A percentile compares a stretch with the other conserved stretches of the same genome.
phyloP scores from a whole-genome alignment of 2,113 vertebrate genomes.

The Podilymbus podiceps region DNA sequence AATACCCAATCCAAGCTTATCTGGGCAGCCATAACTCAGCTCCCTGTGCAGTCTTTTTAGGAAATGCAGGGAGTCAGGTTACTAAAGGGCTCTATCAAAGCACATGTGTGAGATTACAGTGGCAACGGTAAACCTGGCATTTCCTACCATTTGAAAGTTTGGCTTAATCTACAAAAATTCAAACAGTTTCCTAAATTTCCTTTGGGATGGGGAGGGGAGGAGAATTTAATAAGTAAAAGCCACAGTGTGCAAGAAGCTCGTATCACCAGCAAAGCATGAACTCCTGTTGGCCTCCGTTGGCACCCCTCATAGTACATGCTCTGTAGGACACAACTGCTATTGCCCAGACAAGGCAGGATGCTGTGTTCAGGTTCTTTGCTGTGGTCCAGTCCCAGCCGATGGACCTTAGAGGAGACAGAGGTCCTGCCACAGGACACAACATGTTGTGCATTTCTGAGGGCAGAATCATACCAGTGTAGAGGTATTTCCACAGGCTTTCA shows the following conservation, averaged over 20 bases:
- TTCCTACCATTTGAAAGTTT: background rate
- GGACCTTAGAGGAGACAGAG: background rate
- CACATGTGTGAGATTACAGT: background rate
- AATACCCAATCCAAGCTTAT: background rate
- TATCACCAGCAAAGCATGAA: background rate
- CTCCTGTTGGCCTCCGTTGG: background rate
- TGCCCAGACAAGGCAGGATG: background rate
- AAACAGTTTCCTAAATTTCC: background rate
- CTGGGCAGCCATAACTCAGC: background rate
- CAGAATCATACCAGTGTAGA: background rate
- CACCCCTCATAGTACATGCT: background rate
- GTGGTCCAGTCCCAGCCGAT: background rate
- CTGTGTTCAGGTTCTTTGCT: background rate
- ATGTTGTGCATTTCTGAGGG: background rate
- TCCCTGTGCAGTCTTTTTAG: background rate
- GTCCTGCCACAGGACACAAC: background rate
- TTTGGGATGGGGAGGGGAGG: background rate
- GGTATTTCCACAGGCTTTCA: background rate
- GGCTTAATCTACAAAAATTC: background rate
- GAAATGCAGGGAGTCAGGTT: background rate
- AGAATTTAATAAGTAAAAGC: background rate
- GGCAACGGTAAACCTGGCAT: conserved; percentile 5
- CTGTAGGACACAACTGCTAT: background rate
- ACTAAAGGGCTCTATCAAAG: background rate
- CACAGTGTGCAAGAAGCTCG: background rate